phyloP scores from a whole-genome alignment of 2,888 invertebrate species.

The Sphinx pinastri region DNA sequence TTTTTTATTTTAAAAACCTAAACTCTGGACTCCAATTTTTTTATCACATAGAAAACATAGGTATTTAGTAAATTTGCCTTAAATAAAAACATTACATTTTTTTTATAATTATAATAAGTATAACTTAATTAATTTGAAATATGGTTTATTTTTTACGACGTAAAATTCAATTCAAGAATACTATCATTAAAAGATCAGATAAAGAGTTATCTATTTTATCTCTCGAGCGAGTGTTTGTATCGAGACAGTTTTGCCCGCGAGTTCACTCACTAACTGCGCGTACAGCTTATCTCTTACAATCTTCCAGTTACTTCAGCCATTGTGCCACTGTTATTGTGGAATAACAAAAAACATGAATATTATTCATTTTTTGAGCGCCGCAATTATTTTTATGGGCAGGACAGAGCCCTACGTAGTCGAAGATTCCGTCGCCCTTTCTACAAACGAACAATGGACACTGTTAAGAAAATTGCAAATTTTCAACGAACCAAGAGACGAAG shows the following conservation, averaged over 20 bases:
- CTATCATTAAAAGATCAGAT: no score
- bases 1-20: no score
- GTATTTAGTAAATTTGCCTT: no score
- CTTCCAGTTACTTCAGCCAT: constrained; percentile 63
- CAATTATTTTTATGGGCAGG: constrained; percentile 58
- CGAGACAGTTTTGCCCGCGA: constrained; percentile 40
- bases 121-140: no score
- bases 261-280: constrained; percentile 58
- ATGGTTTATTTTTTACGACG: no score
- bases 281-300: constrained; percentile 66
- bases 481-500: constrained; percentile 50
- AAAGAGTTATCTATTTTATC: no score
- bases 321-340: constrained; percentile 58
- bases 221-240: no score
- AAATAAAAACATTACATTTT: no score
- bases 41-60: no score
- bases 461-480: constrained; percentile 70
- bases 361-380: constrained; percentile 53
- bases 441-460: constrained; percentile 58
- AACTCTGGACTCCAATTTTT: no score
- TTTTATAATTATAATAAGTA: no score
- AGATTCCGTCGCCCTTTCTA: constrained; percentile 45
- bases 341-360: constrained; percentile 64
- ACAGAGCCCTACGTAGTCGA: constrained; percentile 52
- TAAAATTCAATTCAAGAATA: no score